Evolutionary conservation across 2,888 invertebrate genomes (phyloP), one percentile per base, ranked within the genome.

Genomic region (Eucriotettix oculatus): DNA sequence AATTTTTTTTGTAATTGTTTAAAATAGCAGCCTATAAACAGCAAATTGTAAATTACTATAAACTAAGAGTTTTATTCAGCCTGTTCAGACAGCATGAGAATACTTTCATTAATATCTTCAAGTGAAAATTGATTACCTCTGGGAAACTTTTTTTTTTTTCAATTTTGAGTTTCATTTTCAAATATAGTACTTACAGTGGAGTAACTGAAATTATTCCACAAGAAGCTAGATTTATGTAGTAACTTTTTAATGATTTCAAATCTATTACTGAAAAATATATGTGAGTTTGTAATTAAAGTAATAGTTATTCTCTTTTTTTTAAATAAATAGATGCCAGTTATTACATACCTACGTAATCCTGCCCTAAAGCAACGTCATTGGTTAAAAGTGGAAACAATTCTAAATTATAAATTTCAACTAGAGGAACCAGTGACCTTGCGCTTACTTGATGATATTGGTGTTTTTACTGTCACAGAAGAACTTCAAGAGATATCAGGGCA

Each of bases 401-500:
- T 94, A 1, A 78, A 79, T 63, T 81, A 85, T n/a, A 86, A 88
- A 66, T 83, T 90, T 67, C 81, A 81, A 52, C 79, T 83, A 0
- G 88, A 88, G 42, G 81, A 82, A 66, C 70, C 73, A 10, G 68
- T 89, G 17, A 87, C 85, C 0, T 74, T 93, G 16, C 78, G 79
- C 14, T 73, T 81, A 40, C 78, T 92, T 56, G 86, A 87, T 62
- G 81, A 84, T 1, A 75, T 86, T 9, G 80, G 84, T n/a, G 86
- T 85, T 0, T 91, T 91, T 73, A 80, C 81, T 57, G 82, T 83
- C 67, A 81, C 83, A 0, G 81, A 85, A 11, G 82, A 85, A 63
- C 72, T 95, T 16, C 86, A 87, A 81, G 90, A 93, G 69, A 83
- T 94, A 10, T 87, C 92, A 0, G 86, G 86, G 0, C 88, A 90